These are phyloP conservation scores for Cylloceria caligata DNA, from an alignment of 2,888 invertebrate species.

Conservation along the genomic window DNA sequence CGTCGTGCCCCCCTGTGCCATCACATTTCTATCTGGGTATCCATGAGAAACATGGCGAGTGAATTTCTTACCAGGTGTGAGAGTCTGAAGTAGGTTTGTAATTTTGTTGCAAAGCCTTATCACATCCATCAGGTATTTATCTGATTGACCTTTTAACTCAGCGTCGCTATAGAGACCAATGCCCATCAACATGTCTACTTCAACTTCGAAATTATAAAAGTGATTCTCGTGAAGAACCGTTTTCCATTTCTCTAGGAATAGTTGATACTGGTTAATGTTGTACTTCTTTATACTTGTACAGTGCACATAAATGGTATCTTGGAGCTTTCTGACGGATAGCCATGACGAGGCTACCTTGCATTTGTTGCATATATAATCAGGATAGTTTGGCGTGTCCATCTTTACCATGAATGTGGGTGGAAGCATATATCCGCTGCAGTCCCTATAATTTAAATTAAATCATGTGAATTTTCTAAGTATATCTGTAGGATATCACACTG, in stretches of 20 bases:
- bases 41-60: no score
- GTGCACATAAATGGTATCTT: no score
- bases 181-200: not conserved
- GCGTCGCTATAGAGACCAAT: not conserved
- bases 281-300: no score
- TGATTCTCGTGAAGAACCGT: not conserved
- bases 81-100: not conserved
- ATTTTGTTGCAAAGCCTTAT: not conserved
- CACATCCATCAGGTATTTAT: not conserved
- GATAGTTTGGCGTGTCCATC: not conserved
- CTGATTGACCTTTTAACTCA: not conserved
- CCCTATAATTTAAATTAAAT: not conserved
- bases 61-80: not conserved
- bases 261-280: not conserved
- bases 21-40: no score
- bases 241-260: not conserved
- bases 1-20: no score
- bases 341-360: not conserved
- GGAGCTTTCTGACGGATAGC: not conserved
- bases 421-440: not conserved
- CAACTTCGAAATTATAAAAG: not conserved
- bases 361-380: not conserved
- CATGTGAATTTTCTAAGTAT: not conserved
- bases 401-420: not conserved
- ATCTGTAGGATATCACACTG: no score